These are phyloP conservation scores for Drosophila obscura DNA, from an alignment of 1,140 invertebrate genomes.

Conservation along the genomic window DNA sequence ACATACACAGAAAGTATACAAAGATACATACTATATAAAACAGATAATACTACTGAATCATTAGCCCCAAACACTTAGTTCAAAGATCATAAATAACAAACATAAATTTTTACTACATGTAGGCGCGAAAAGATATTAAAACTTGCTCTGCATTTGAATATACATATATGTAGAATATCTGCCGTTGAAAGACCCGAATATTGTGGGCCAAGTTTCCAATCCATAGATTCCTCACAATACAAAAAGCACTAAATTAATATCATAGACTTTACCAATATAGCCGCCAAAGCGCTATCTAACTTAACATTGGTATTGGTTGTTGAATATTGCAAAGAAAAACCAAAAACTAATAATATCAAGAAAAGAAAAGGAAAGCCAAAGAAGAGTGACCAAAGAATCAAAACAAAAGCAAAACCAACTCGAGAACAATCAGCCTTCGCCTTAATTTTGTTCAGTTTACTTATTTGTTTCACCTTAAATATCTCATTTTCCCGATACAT, in stretches of 20 bases:
- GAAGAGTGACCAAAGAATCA: conserved; percentile 7
- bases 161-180: not conserved
- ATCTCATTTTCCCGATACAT: conserved; percentile 2
- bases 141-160: not conserved
- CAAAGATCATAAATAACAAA: conserved; percentile 42
- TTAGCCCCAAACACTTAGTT: conserved; percentile 13
- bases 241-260: conserved; percentile 84
- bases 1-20: conserved; percentile 37
- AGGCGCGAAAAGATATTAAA: conserved; percentile 44
- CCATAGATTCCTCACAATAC: conserved; percentile 84
- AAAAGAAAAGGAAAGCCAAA: conserved; percentile 12
- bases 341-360: conserved; percentile 15
- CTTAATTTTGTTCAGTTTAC: conserved; percentile 35
- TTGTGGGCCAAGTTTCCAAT: conserved; percentile 36
- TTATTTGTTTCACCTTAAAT: conserved; percentile 5
- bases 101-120: conserved; percentile 56
- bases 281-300: conserved; percentile 27
- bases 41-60: conserved; percentile 20
- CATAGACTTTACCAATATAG: conserved; percentile 77
- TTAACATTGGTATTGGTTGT: conserved; percentile 77
- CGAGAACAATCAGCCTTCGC: conserved; percentile 64
- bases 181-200: conserved; percentile 14
- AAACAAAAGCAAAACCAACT: conserved; percentile 52
- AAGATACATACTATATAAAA: conserved; percentile 40
- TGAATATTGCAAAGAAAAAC: conserved; percentile 69